Evolutionary conservation across 2,888 invertebrate genomes (phyloP).

Genomic region (Eupithecia insigniata): DNA sequence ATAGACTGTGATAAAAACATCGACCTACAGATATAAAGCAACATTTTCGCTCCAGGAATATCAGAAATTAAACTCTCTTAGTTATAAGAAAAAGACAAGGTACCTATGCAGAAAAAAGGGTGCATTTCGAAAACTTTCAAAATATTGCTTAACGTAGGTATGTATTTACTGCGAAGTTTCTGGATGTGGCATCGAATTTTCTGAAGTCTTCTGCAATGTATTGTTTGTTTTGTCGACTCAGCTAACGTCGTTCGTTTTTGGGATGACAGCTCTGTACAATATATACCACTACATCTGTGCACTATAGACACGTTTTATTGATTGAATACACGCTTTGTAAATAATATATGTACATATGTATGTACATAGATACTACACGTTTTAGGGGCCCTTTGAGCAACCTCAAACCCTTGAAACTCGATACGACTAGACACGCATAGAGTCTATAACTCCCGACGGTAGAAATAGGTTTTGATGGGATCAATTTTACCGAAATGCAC

Average conservation of each 20-base stretch:
- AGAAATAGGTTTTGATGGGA: neutral
- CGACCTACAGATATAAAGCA: neutral
- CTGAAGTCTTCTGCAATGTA: neutral
- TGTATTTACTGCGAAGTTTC: neutral
- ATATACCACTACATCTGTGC: neutral
- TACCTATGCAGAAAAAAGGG: neutral
- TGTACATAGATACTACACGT: neutral
- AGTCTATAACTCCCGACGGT: neutral
- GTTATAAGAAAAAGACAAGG: neutral
- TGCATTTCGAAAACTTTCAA: neutral
- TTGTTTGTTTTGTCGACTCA: slow-evolving; percentile 2
- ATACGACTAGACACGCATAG: neutral
- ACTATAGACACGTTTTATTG: neutral
- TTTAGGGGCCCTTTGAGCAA: neutral
- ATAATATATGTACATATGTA: neutral
- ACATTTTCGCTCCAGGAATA: neutral
- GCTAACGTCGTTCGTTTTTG: neutral
- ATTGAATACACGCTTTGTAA: neutral
- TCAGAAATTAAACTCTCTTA: neutral
- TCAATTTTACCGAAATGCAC: neutral
- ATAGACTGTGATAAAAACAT: neutral
- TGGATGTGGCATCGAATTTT: slow-evolving; percentile 2
- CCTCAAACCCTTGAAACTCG: neutral
- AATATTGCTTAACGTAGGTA: neutral
- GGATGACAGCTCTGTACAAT: neutral